Percentiles rank a stretch among this genome's conserved stretches.
These are phyloP conservation scores for Pseudorectes ferrugineus DNA, from an alignment of 2,113 vertebrate genomes.

Conservation along the genomic window DNA sequence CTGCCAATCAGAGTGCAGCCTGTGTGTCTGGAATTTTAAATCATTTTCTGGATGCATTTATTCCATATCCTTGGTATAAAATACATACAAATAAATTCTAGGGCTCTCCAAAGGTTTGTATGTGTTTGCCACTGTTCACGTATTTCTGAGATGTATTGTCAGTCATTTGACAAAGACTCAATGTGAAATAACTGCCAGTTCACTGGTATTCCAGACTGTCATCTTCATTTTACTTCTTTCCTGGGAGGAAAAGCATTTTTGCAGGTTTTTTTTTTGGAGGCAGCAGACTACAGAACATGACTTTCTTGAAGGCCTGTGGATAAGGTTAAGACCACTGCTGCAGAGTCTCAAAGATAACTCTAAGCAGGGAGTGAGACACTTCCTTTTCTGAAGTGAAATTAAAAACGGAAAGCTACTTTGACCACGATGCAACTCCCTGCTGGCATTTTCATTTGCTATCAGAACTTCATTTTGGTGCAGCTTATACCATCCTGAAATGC, in stretches of 20 bases:
- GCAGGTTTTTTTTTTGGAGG: background rate
- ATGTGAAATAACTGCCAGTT: background rate
- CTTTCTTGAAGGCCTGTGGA: background rate
- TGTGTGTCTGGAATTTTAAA: background rate
- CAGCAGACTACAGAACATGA: background rate
- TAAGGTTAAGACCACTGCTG: background rate
- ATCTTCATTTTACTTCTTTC: background rate
- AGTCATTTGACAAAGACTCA: background rate
- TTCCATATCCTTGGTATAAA: background rate
- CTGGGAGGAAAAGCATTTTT: background rate
- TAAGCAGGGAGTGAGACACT: background rate
- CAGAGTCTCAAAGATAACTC: background rate
- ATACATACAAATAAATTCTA: background rate
- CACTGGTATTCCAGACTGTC: background rate
- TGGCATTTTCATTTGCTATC: background rate
- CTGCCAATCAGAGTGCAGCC: background rate
- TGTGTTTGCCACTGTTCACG: background rate
- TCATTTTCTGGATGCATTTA: background rate
- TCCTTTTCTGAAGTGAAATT: background rate
- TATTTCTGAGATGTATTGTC: conserved; percentile 7
- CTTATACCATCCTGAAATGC: background rate
- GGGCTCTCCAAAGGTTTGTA: background rate
- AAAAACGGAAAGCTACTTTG: background rate
- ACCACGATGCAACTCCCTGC: background rate
- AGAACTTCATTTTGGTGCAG: background rate